These are phyloP conservation scores for Limnodromus scolopaceus DNA, from an alignment of 2,797 vertebrate genomes.

Conservation along the genomic window DNA sequence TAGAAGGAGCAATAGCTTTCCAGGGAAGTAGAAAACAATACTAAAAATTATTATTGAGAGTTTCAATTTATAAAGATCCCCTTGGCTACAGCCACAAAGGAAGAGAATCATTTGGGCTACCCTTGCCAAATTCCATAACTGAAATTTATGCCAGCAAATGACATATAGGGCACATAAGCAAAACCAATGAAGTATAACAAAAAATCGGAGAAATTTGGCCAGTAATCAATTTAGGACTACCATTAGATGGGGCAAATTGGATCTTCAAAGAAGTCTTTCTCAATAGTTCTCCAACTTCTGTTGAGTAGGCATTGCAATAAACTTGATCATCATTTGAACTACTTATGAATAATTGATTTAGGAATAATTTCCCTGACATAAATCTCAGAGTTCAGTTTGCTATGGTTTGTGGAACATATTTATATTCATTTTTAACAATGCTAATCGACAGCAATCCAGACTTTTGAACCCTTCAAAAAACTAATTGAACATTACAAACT, in stretches of 20 bases:
- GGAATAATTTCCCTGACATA: conserved; percentile 55
- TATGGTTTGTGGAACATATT: conserved; percentile 22
- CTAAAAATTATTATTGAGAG: not conserved
- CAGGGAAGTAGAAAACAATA: not conserved
- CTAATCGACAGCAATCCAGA: conserved; percentile 42
- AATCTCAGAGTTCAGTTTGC: conserved; percentile 33
- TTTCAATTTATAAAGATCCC: not conserved
- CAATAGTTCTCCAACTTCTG: not conserved
- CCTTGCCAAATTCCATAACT: not conserved
- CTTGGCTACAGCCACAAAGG: not conserved
- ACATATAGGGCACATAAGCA: not conserved
- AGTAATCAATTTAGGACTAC: not conserved
- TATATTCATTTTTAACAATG: conserved; percentile 56
- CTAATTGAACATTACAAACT: conserved; percentile 47
- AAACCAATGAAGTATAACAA: not conserved
- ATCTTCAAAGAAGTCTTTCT: not conserved
- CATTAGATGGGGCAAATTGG: not conserved
- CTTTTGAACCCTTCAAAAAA: conserved; percentile 49
- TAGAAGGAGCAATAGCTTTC: not conserved
- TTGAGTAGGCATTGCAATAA: conserved; percentile 32
- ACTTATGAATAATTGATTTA: conserved; percentile 61
- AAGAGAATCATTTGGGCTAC: not conserved
- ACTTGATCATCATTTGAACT: conserved; percentile 39
- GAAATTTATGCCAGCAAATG: not conserved
- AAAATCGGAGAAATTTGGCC: not conserved